Percentiles rank a stretch among this genome's conserved stretches.
Evolutionary conservation across 1,140 invertebrate genomes (phyloP).

Genomic region (Aphis gossypii): DNA sequence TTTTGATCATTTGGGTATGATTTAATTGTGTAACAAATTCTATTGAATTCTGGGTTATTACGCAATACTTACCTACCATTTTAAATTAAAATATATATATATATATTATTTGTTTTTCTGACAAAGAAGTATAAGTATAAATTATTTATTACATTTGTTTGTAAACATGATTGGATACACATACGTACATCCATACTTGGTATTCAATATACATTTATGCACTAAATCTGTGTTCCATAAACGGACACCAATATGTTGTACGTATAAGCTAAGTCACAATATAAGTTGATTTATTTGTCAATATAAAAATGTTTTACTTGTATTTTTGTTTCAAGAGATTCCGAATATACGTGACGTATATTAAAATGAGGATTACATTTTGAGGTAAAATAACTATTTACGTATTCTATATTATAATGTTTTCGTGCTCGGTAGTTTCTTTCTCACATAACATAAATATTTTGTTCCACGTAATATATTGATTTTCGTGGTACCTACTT

Average conservation of each 20-base stretch:
- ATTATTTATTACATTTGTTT: not conserved
- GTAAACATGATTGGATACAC: not conserved
- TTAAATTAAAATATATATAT: not conserved
- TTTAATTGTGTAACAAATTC: not conserved
- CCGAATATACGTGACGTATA: not conserved
- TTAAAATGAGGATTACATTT: not conserved
- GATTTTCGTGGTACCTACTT: not conserved
- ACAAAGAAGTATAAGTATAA: not conserved
- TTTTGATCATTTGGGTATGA: not conserved
- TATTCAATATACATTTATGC: conserved; percentile 23
- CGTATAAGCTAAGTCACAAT: not conserved
- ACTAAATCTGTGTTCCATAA: conserved; percentile 17
- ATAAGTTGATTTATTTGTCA: conserved; percentile 8
- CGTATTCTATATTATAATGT: not conserved
- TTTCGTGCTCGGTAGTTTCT: not conserved
- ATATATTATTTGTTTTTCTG: not conserved
- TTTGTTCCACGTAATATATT: not conserved
- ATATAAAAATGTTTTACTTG: not conserved
- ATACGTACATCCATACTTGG: not conserved
- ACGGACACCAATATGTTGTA: not conserved
- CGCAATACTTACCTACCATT: not conserved
- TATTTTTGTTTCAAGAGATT: not conserved
- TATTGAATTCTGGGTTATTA: not conserved
- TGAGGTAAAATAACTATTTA: conserved; percentile 16
- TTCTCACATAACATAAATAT: not conserved